Evolutionary conservation across 2,888 invertebrate genomes (phyloP).

Genomic region (Cosmia trapezina): DNA sequence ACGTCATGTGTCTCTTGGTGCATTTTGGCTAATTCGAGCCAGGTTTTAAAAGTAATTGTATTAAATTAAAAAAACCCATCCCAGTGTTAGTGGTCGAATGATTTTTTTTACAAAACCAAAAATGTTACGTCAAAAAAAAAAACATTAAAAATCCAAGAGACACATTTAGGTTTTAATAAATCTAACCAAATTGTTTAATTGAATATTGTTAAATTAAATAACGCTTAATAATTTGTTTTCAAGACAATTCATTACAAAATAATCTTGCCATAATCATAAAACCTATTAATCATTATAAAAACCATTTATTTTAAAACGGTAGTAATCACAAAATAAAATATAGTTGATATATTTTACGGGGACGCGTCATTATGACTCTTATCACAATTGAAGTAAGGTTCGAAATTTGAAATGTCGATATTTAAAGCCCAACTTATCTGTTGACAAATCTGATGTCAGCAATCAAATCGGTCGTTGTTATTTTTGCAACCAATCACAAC

Average conservation of each 20-base stretch:
- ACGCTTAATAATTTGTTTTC: slow-evolving; percentile 33
- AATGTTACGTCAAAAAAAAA: neutral
- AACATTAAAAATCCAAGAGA: slow-evolving; percentile 30
- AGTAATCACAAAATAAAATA: slow-evolving; percentile 31
- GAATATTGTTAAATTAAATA: slow-evolving; percentile 22
- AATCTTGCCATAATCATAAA: slow-evolving; percentile 52
- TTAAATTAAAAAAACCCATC: slow-evolving; percentile 2
- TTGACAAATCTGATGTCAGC: neutral
- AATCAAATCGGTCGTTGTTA: neutral
- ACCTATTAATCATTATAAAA: slow-evolving; percentile 32
- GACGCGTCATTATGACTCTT: neutral
- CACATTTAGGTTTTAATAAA: slow-evolving; percentile 26
- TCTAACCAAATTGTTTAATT: slow-evolving; percentile 30
- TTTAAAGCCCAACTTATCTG: neutral
- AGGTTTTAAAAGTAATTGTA: slow-evolving; percentile 10
- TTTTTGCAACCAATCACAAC: no score
- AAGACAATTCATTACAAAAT: slow-evolving; percentile 22
- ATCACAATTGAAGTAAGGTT: neutral
- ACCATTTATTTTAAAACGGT: slow-evolving; percentile 30
- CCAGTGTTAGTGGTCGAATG: slow-evolving; percentile 13
- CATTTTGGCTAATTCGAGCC: slow-evolving; percentile 20
- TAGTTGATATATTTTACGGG: slow-evolving; percentile 20
- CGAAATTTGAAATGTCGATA: neutral
- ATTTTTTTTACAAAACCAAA: slow-evolving; percentile 8
- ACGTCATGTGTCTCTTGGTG: slow-evolving; percentile 47